Percentiles rank a stretch among this genome's conserved stretches.
phyloP scores from a whole-genome alignment of 2,113 vertebrate species.

The Vulpes ferrilata region DNA sequence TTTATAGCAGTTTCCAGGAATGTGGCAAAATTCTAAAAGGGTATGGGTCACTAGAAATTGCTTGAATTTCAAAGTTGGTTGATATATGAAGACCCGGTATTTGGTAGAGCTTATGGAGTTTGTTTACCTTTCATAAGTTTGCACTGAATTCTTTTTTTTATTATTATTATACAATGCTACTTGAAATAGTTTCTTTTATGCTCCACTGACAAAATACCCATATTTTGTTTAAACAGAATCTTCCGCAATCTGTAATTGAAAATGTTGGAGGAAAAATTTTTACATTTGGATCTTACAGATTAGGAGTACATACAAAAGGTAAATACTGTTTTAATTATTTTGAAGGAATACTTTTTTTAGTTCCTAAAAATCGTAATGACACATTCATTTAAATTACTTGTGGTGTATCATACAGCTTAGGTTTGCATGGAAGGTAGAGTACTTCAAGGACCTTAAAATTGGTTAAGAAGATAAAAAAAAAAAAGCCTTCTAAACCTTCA shows the following conservation, averaged over 20 bases:
- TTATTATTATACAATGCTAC: background rate
- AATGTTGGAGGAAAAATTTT: conserved; percentile 95
- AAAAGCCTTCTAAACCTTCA: background rate
- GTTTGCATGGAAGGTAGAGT: background rate
- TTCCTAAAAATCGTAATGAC: background rate
- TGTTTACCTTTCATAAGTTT: background rate
- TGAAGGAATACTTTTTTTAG: conserved; percentile 21
- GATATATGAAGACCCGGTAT: background rate
- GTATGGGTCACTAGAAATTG: background rate
- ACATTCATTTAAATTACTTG: background rate
- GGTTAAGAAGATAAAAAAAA: background rate
- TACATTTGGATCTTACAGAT: conserved; percentile 95
- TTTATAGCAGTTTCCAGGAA: conserved; percentile 38
- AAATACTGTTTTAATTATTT: conserved; percentile 63
- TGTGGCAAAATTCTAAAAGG: conserved; percentile 3
- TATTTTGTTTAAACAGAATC: conserved; percentile 89
- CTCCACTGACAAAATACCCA: conserved; percentile 66
- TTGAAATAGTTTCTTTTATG: background rate
- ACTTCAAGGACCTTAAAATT: background rate
- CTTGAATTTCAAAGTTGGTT: conserved; percentile 41
- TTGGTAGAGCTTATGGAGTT: background rate
- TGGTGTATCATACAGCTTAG: background rate
- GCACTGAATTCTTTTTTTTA: background rate
- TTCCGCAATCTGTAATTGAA: conserved; percentile 93
- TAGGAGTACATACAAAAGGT: conserved; percentile 96